Base-by-base conservation (phyloP, 2,113 vertebrate species). In the Pontoporia blainvillei region DNA sequence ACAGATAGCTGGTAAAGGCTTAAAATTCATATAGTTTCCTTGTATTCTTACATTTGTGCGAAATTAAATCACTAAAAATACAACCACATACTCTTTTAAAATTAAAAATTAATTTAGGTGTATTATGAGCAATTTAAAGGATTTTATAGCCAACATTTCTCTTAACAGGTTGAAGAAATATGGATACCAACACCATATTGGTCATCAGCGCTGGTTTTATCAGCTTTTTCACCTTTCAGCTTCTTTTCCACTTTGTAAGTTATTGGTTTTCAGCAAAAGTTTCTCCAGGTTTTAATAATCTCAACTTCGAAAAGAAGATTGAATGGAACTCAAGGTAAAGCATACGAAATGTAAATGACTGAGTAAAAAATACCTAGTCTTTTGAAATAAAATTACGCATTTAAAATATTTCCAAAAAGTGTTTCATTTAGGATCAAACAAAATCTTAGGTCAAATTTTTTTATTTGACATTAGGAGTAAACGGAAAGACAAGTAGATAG, bases 281-380 rank as follows among this genome's bases (percentile, higher is more conserved):
- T 98, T 99, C 99, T 97, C 91, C 98, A 52, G 98, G 99, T 98
- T 99, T 99, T 98, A 98, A 97, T 90, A 95, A 76, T 95, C 99
- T 99, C 97, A 99, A 98, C 94, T 97, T 98, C 92, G 99, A 99
- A 97, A 99, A 99, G 99, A 99, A 99, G 98, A 99, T 99, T 10
- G 99, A 99, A 98, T 99, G 99, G 99, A 99, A 99, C 98, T 99
- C 99, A 95, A 99, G 99, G 99, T 99, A 99, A 90, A 89, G 69
- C 83, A 49, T 92, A 31, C 66, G 46, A 89, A 94, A 82, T 71
- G 41, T 54, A 54, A 81, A 34, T 44, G 39, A 66, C 25, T 36
- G 44, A 73, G 64, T 67, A 10, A 62, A 79, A 73, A 15, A 21
- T 62, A 7, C 59, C 21, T 73, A 64, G 52, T 71, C 81, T 94